Conservation (phyloP, 2,113 vertebrate species). For the Tympanuchus pallidicinctus region DNA sequence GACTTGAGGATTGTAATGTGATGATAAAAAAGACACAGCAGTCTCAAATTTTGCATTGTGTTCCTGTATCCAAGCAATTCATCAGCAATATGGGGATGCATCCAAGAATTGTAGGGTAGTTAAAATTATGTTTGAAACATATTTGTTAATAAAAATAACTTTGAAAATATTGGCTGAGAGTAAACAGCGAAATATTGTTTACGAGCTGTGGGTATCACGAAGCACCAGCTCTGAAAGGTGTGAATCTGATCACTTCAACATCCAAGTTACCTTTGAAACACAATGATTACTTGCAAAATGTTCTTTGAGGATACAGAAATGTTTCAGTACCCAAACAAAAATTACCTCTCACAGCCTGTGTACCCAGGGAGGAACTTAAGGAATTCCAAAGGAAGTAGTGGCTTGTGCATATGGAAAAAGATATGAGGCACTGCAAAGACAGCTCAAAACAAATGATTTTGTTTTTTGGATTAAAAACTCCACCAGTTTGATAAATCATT, state of each 20-base stretch:
- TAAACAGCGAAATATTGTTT: background rate
- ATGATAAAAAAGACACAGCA: background rate
- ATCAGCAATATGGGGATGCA: background rate
- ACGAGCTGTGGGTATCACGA: background rate
- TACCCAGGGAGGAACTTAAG: background rate
- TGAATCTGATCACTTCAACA: background rate
- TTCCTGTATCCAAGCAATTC: background rate
- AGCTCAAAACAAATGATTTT: background rate
- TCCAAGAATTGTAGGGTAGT: background rate
- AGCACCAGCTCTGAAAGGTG: background rate
- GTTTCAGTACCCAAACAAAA: background rate
- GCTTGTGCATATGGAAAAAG: background rate
- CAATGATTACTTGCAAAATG: background rate
- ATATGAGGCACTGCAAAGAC: background rate
- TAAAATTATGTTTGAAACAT: background rate
- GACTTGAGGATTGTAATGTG: background rate
- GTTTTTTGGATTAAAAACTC: background rate
- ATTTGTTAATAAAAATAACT: background rate
- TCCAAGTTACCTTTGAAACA: background rate
- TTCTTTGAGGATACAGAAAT: background rate
- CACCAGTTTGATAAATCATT: background rate
- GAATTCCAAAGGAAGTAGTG: background rate
- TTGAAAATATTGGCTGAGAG: background rate
- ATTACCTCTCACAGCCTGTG: background rate
- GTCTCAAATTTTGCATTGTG: rapidly evolving